Evolutionary conservation across 2,888 invertebrate species (phyloP), one percentile per base, ranked within the genome.

Genomic region (Tenthredo livida): DNA sequence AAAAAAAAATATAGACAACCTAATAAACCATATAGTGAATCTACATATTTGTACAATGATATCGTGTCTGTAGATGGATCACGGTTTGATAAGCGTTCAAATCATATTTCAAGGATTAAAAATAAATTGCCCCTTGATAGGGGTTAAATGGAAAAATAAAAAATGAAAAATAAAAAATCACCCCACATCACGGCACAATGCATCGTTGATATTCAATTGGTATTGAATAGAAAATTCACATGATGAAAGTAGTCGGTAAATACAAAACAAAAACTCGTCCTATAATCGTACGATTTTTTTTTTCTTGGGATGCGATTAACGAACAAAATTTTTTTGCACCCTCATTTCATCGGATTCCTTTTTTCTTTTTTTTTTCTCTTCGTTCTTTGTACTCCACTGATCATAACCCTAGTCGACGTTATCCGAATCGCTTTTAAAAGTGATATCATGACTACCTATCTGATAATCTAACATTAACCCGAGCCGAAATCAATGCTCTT

Each of bases 11-110:
- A 12, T 25, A 25, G 25, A 4, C 25, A 25, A 61, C 25, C 3
- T 21, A 61, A 37, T 37, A 37, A 37, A 7, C 37, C 0, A 37
- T 25, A 25, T 61, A 21, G 5, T 61, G 3, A 9, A 25, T 61
- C 25, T 61, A 25, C 25, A 15, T 12, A 4, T 70, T 70, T 17
- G 29, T 25, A 67, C 6, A 70, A 37, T 17, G 70, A 37, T 70
- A 37, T 70, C 70, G 70, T 70, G n/a, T 33, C n/a, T 33, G 29
- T n/a, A 29, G 17, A 33, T 70, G 70, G n/a, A 33, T 70, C 70
- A 70, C 70, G 70, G 4, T 70, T 33, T 37, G 17, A 70, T 70
- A 37, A 70, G 70, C 70, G n/a, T 37, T 3, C 4, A 70, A 37
- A 37, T 33, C 37, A 37, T 37, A 37, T 70, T 70, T 37, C 70